A percentile compares a stretch with the other conserved stretches of the same genome.
Evolutionary conservation across 1,140 invertebrate genomes (phyloP).

Genomic region (Oscheius sp.): DNA sequence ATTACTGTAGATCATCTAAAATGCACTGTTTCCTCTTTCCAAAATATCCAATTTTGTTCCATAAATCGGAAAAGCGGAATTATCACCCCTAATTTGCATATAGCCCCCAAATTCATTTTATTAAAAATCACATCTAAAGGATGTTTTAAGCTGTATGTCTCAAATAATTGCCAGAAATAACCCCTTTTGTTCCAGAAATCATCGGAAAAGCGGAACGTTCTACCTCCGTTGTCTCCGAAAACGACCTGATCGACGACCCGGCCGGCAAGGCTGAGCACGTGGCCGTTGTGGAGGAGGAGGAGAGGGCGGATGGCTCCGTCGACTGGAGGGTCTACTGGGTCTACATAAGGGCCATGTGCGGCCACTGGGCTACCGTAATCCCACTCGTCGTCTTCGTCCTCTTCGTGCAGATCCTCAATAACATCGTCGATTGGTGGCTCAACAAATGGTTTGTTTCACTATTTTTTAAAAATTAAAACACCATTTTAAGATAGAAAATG

Average conservation of each 20-base stretch:
- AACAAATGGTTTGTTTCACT: slow-evolving; percentile 40
- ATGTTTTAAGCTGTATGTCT: no score
- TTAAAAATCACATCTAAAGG: no score
- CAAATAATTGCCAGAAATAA: no score
- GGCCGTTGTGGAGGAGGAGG: slow-evolving; percentile 21
- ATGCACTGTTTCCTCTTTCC: no score
- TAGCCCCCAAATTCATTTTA: no score
- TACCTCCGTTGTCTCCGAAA: no score
- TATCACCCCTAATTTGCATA: no score
- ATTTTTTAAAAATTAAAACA: neutral
- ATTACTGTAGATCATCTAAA: no score
- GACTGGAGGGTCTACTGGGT: slow-evolving; percentile 34
- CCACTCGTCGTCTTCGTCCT: slow-evolving; percentile 23
- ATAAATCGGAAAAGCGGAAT: no score
- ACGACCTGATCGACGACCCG: slow-evolving; percentile 2
- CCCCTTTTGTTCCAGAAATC: slow-evolving; percentile 6
- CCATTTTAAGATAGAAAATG: neutral
- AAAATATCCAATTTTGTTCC: no score
- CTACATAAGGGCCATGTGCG: slow-evolving; percentile 33
- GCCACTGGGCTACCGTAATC: neutral
- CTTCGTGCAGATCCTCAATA: slow-evolving; percentile 32
- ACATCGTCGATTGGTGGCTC: slow-evolving; percentile 44
- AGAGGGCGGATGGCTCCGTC: slow-evolving; percentile 26
- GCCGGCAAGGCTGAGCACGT: slow-evolving; percentile 23
- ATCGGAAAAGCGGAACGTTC: no score